phyloP scores from a whole-genome alignment of 2,888 invertebrate species.

The Crocallis elinguaria region DNA sequence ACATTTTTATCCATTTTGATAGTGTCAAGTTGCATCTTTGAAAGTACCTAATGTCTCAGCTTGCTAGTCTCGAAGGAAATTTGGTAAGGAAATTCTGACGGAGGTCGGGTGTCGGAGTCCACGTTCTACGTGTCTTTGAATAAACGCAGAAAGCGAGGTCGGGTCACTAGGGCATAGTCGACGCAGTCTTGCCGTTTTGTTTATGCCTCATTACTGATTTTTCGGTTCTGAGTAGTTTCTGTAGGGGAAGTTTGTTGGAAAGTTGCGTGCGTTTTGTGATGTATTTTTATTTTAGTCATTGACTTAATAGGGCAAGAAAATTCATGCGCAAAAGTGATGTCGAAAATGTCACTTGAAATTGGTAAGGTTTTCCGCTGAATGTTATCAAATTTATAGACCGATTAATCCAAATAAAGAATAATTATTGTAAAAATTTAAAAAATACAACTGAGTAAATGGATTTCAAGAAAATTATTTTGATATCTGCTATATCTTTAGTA shows the following conservation, averaged over 20 bases:
- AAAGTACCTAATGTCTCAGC: constrained; percentile 40
- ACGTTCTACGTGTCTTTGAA: constrained; percentile 41
- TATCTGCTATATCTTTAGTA: no score
- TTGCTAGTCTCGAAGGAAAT: constrained; percentile 43
- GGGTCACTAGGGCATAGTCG: constrained; percentile 37
- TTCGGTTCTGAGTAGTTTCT: constrained; percentile 11
- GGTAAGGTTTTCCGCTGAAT: no score
- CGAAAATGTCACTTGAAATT: no score
- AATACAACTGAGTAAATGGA: no score
- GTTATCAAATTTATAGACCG: no score
- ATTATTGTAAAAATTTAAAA: no score
- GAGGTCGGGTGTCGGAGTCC: constrained; percentile 37
- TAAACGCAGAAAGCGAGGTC: constrained; percentile 39
- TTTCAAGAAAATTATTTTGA: no score
- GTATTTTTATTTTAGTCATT: not conserved
- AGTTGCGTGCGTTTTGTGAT: not conserved
- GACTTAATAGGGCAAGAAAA: no score
- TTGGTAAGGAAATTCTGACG: constrained; percentile 42
- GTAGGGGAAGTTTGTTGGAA: not conserved
- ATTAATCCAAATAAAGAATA: no score
- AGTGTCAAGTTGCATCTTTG: constrained; percentile 38
- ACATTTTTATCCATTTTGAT: constrained; percentile 34
- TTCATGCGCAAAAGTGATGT: no score
- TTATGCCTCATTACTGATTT: constrained; percentile 24
- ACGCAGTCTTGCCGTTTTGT: constrained; percentile 8